phyloP scores from a whole-genome alignment of 2,113 vertebrate genomes.

The Calyptommatus sinebrachiatus region DNA sequence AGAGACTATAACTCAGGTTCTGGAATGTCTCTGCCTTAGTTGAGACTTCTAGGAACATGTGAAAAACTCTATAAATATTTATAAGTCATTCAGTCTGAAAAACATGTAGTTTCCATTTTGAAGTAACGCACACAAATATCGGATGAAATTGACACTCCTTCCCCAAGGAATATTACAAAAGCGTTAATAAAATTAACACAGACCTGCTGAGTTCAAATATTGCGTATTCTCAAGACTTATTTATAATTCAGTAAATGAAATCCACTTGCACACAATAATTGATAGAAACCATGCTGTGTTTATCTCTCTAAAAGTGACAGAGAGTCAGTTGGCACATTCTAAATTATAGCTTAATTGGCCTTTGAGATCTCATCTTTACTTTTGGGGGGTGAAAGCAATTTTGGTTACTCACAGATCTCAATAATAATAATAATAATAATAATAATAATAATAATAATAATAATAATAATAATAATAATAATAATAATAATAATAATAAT shows the following conservation, averaged over 20 bases:
- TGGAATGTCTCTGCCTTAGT: not conserved
- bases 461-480: too few relatives aligned
- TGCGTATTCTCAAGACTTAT: not conserved
- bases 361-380: slow-evolving; percentile 28
- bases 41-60: slow-evolving; percentile 1
- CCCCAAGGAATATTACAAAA: not conserved
- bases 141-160: slow-evolving; percentile 1
- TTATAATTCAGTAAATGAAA: slow-evolving; percentile 13
- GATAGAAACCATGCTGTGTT: slow-evolving; percentile 11
- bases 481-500: too few relatives aligned
- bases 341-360: slow-evolving; percentile 30
- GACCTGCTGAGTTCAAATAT: slow-evolving; percentile 24
- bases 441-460: too few relatives aligned
- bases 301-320: slow-evolving; percentile 25
- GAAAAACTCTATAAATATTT: slow-evolving; percentile 13
- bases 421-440: too few relatives aligned
- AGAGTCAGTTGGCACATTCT: slow-evolving; percentile 26
- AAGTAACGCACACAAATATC: not conserved
- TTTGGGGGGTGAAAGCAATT: not conserved
- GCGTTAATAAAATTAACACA: slow-evolving; percentile 1
- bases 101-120: not conserved
- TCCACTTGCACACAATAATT: slow-evolving; percentile 22
- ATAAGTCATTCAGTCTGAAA: not conserved
- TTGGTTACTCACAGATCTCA: slow-evolving; percentile 27
- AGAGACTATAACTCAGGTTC: not conserved